Evolutionary conservation across 2,888 invertebrate species (phyloP).

Genomic region (Hirtodrosophila trivittata): DNA sequence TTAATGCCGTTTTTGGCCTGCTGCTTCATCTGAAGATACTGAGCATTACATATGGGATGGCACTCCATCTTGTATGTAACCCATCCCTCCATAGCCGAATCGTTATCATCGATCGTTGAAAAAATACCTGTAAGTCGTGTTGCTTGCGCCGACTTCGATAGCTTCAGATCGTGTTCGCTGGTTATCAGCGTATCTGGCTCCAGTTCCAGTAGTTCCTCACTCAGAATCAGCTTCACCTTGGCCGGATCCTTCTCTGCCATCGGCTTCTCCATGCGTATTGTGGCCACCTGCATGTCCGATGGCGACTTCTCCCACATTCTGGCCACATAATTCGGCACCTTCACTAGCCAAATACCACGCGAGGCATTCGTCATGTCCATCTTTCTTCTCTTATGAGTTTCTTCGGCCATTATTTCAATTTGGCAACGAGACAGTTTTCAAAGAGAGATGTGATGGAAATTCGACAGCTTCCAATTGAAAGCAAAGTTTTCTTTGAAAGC

Average conservation of each 20-base stretch:
- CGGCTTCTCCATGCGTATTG: slow-evolving; percentile 13
- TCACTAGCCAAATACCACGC: slow-evolving; percentile 26
- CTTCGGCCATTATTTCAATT: slow-evolving; percentile 16
- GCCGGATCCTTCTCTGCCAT: not conserved
- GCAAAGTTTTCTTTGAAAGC: too few relatives aligned
- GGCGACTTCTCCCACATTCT: slow-evolving; percentile 24
- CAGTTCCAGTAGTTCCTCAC: slow-evolving; percentile 14
- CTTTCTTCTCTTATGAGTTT: slow-evolving; percentile 5
- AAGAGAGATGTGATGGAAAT: too few relatives aligned
- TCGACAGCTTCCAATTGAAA: too few relatives aligned
- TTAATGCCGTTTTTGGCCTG: not conserved
- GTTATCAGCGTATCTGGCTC: not conserved
- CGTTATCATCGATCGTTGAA: slow-evolving; percentile 1
- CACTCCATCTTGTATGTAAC: slow-evolving; percentile 34
- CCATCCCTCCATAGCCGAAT: slow-evolving; percentile 17
- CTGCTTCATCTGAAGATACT: slow-evolving; percentile 32
- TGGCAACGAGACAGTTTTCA: too few relatives aligned
- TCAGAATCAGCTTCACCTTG: slow-evolving; percentile 18
- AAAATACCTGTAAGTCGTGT: slow-evolving; percentile 13
- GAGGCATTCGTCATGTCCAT: slow-evolving; percentile 11
- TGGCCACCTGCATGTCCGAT: slow-evolving; percentile 31
- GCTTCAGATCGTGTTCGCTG: slow-evolving; percentile 25
- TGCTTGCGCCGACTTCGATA: not conserved
- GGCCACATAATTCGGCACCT: slow-evolving; percentile 37
- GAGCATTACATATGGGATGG: slow-evolving; percentile 21